Conservation (phyloP, 2,888 invertebrate genomes). For the Limenitis camilla region DNA sequence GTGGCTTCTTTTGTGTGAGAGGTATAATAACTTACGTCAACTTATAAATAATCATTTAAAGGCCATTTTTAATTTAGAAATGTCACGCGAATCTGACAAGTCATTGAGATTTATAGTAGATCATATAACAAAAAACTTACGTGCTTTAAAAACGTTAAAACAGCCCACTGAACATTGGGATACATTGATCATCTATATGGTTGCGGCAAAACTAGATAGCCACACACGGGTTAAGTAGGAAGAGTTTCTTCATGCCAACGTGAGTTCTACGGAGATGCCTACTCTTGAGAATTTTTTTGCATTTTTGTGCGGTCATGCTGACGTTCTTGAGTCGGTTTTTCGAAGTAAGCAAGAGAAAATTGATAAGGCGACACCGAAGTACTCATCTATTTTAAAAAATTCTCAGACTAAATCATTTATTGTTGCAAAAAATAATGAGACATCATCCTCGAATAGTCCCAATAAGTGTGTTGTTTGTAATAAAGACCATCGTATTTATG, state of each 20-base stretch:
- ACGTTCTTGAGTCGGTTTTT: constrained; percentile 16
- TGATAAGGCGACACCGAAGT: too few species aligned
- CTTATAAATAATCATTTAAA: constrained; percentile 19
- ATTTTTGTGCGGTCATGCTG: constrained; percentile 20
- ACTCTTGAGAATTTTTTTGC: constrained; percentile 19
- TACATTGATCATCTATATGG: neutral
- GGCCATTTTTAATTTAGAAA: constrained; percentile 8
- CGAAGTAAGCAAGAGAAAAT: too few species aligned
- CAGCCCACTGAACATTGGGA: neutral
- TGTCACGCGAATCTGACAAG: constrained; percentile 11
- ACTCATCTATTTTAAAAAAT: neutral
- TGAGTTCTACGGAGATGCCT: constrained; percentile 13
- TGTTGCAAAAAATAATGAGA: neutral
- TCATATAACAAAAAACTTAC: constrained; percentile 14
- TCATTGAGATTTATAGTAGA: constrained; percentile 17
- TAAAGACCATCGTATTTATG: neutral
- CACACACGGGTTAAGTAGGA: constrained; percentile 16
- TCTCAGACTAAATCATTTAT: neutral
- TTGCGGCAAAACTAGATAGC: constrained; percentile 14
- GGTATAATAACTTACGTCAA: constrained; percentile 19
- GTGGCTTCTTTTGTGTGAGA: constrained; percentile 16
- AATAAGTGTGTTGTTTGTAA: neutral
- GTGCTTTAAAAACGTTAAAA: neutral
- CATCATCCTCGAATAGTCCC: too few species aligned
- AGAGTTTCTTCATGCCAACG: constrained; percentile 9